These are phyloP conservation scores for Eurosta solidaginis DNA, from an alignment of 1,140 invertebrate genomes.

Conservation along the genomic window DNA sequence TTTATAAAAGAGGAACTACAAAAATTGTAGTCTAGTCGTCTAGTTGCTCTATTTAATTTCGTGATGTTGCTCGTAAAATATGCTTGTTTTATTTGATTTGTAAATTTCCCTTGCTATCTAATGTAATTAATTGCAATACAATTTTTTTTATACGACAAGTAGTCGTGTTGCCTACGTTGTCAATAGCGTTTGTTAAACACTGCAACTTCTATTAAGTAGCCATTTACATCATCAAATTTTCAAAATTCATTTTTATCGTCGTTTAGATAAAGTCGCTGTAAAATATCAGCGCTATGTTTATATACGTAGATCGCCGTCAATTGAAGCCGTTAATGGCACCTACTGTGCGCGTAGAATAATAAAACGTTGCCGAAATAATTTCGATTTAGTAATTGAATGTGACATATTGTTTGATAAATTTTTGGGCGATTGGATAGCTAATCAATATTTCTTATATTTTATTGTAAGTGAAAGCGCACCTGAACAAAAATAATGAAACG, in stretches of 20 bases:
- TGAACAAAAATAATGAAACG: neutral
- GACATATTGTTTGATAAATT: slow-evolving; percentile 49
- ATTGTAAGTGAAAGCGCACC: slow-evolving; percentile 45
- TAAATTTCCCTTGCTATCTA: neutral
- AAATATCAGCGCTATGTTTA: slow-evolving; percentile 35
- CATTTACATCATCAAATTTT: neutral
- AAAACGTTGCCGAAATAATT: slow-evolving; percentile 49
- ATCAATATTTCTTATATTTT: slow-evolving; percentile 54
- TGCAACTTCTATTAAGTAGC: neutral
- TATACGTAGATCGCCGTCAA: neutral
- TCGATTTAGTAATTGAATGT: slow-evolving; percentile 51
- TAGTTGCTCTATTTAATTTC: no score
- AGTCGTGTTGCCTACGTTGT: neutral
- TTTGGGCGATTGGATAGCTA: slow-evolving; percentile 52
- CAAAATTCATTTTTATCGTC: slow-evolving; percentile 55
- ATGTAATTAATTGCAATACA: slow-evolving; percentile 8
- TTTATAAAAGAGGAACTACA: no score
- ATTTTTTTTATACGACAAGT: neutral
- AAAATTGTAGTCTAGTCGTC: no score
- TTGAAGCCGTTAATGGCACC: slow-evolving; percentile 32
- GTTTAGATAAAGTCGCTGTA: slow-evolving; percentile 45
- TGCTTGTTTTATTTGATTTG: neutral
- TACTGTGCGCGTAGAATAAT: slow-evolving; percentile 11
- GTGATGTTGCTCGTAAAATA: neutral
- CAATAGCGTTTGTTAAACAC: neutral